Evolutionary conservation across 2,888 invertebrate genomes (phyloP), one percentile per base, ranked within the genome.

Genomic region (Herminia tarsipennalis): DNA sequence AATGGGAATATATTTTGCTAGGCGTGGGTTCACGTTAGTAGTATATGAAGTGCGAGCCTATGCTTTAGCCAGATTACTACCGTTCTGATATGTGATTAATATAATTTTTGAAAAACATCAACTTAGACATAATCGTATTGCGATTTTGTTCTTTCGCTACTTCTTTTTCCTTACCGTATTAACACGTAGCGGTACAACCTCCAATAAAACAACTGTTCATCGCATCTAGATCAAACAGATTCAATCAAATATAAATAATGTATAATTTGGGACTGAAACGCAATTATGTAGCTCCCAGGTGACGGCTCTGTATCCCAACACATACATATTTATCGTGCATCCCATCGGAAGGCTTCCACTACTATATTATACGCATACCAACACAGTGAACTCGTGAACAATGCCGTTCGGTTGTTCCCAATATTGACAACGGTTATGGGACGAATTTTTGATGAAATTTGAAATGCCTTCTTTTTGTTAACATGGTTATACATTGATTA

Each of bases 251-350:
- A 72, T 70, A 77, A 69, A 73, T 69, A 35, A 72, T 69, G 70
- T 70, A 77, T 74, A 78, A 76, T 75, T 73, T 66, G 58, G 68
- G 67, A 45, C 59, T 51, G 65, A 61, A 62, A 73, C 69, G 72
- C 78, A 82, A 82, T 84, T 79, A 80, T 75, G 47, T 46, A 32
- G 60, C 69, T 32, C 78, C 73, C 81, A 82, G 80, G 81, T 84
- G 83, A 70, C 74, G 73, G 46, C 48, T 55, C 21, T 18, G 27
- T 34, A 33, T 28, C 18, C 29, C 39, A 10, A 35, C 21, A 39
- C 39, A 39, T 46, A 46, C 46, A 46, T 46, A 46, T 46, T 83
- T 85, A 85, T 84, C 70, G 72, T 37, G 6, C 33, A 28, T 43
- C 65, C 70, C 66, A 34, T 35, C 64, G 71, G 75, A 60, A 56